A percentile compares a stretch with the other conserved stretches of the same genome.
Evolutionary conservation across 2,113 vertebrate genomes (phyloP).

Genomic region (Progne subis): DNA sequence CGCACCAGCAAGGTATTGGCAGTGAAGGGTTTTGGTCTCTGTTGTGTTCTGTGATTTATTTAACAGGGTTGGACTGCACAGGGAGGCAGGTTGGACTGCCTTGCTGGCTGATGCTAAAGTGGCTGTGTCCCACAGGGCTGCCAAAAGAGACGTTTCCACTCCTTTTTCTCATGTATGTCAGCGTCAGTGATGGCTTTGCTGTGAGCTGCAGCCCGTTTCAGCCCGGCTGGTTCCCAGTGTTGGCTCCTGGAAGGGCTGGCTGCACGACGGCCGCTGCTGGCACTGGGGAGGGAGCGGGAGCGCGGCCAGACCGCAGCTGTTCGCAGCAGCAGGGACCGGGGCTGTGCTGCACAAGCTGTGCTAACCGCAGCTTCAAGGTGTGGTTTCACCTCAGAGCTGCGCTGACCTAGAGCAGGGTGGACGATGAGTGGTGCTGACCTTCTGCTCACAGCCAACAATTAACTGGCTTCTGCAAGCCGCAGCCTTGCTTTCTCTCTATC

Average conservation of each 20-base stretch:
- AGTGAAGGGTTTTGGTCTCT: background rate
- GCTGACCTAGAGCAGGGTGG: background rate
- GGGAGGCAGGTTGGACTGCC: background rate
- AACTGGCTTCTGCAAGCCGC: background rate
- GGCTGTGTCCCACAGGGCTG: background rate
- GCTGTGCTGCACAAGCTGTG: background rate
- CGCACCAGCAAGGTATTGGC: background rate
- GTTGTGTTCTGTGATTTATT: background rate
- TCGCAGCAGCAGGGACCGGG: background rate
- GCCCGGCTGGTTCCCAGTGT: background rate
- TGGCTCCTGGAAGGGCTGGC: background rate
- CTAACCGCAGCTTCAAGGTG: background rate
- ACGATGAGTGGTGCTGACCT: background rate
- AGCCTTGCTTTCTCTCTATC: background rate
- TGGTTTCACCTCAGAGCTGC: background rate
- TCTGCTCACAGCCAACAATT: background rate
- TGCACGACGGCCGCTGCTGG: background rate
- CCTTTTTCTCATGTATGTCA: background rate
- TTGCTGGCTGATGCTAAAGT: background rate
- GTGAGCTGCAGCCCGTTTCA: background rate
- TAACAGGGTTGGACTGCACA: background rate
- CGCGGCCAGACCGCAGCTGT: background rate
- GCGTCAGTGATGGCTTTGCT: background rate
- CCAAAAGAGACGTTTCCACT: background rate
- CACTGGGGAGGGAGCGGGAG: background rate